Percentiles rank a stretch among this genome's conserved stretches.
Evolutionary conservation across 1,140 invertebrate species (phyloP).

Genomic region (Physella acuta): DNA sequence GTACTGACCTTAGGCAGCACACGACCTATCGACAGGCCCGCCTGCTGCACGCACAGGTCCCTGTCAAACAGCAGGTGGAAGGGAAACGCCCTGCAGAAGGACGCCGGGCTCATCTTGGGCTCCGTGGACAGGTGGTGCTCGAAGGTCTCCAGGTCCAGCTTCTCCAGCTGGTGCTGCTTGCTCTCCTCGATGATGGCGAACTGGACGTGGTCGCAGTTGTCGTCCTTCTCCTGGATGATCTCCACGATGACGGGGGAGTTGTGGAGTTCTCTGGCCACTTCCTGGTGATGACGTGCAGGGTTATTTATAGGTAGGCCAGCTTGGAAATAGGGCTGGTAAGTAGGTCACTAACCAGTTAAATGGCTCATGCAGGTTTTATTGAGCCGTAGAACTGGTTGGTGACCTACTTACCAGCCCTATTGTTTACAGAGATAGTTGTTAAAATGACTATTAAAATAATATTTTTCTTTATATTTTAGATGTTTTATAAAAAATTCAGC

Average conservation of each 20-base stretch:
- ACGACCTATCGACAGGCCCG: constrained; percentile 78
- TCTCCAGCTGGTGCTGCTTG: constrained; percentile 58
- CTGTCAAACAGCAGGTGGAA: constrained; percentile 93
- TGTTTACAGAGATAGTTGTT: no score
- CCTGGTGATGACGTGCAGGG: constrained; percentile 19
- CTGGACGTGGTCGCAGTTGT: constrained; percentile 85
- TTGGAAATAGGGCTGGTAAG: no score
- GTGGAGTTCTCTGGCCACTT: constrained; percentile 90
- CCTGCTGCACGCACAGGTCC: constrained; percentile 80
- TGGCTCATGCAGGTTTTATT: no score
- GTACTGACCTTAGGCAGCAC: constrained; percentile 76
- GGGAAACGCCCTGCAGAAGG: constrained; percentile 91
- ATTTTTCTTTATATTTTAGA: no score
- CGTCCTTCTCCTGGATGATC: constrained; percentile 75
- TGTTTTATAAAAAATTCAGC: no score
- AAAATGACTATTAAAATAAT: no score
- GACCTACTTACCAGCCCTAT: no score
- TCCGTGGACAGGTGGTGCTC: constrained; percentile 39
- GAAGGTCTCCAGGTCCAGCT: constrained; percentile 25
- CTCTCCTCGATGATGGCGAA: constrained; percentile 86
- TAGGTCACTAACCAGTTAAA: no score
- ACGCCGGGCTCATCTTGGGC: constrained; percentile 71
- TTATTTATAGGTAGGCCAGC: background rate
- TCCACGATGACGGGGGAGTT: constrained; percentile 87
- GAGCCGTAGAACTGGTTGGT: no score